Base-by-base conservation (phyloP, 1,140 invertebrate genomes). In the Drosophila gunungcola region DNA sequence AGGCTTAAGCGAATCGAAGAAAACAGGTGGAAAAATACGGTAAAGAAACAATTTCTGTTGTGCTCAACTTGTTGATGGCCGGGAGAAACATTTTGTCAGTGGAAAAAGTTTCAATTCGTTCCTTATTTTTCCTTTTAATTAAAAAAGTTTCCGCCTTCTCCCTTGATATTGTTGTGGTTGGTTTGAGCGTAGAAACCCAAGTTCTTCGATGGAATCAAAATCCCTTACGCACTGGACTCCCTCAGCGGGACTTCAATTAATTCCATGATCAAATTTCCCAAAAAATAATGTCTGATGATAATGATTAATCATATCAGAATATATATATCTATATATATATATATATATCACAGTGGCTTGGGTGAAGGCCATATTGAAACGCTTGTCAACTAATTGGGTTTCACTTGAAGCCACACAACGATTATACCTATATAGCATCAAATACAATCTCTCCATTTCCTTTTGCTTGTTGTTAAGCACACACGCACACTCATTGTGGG, bases 371-470 rank as follows among this genome's bases (percentile, higher is more conserved):
- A 53, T 80, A 75, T 67, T 76, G 60, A 53, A 76, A 63, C 43
- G 49, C 72, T 68, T 84, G 76, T 80, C 67, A 64, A 73, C 76
- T 73, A 84, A 84, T 77, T 85, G 80, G 34, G 65, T 68, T 80
- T 77, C 80, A 84, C 54, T 73, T 12, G 55, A 61, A 76, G 25
- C 56, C 57, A 63, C 65, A 80, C 39, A 60, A 53, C 32, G 76
- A 75, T 84, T 84, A 80, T 67, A 55, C 48, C 54, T 13, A 7
- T 34, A 38, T 25, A 9, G n/a, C 39, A 27, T 6, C 27, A 13
- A 10, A 13, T 13, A 34, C 48, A 32, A 13, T 29, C 48, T n/a
- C 11, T 11, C 41, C 10, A 53, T 12, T 12, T n/a, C 13, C 38
- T n/a, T 6, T 0, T 25, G 4, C 38, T 25, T 13, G 16, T 27